Percentiles rank a stretch among this genome's conserved stretches.
phyloP scores from a whole-genome alignment of 2,888 invertebrate genomes.

The Drosophila rellima region DNA sequence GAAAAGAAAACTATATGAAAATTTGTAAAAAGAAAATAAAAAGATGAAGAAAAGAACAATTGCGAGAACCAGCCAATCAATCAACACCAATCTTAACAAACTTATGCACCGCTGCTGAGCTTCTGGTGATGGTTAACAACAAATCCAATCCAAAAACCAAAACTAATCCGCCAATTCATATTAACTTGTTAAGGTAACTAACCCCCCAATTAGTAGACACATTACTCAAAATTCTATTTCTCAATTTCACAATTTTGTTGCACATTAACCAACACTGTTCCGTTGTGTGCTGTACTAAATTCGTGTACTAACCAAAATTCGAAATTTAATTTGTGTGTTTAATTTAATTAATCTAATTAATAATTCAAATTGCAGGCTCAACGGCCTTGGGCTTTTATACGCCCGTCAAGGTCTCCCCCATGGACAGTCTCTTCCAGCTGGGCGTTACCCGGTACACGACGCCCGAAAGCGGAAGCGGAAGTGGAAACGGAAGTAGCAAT shows the following conservation, averaged over 20 bases:
- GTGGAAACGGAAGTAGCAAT: slow-evolving; percentile 26
- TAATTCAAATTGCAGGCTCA: slow-evolving; percentile 81
- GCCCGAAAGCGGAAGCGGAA: slow-evolving; percentile 51
- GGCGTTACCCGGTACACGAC: slow-evolving; percentile 89
- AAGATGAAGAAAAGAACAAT: slow-evolving; percentile 21
- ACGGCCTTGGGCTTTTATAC: slow-evolving; percentile 94
- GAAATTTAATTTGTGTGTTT: neutral
- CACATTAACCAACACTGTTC: slow-evolving; percentile 43
- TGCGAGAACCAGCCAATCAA: slow-evolving; percentile 31
- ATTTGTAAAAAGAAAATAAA: slow-evolving; percentile 14
- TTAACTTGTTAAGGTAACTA: slow-evolving; percentile 79
- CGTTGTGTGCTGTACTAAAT: slow-evolving; percentile 10
- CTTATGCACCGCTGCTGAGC: slow-evolving; percentile 48
- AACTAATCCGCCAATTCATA: slow-evolving; percentile 81
- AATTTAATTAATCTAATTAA: neutral
- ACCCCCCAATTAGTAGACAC: slow-evolving; percentile 59
- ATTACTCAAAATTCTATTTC: slow-evolving; percentile 29
- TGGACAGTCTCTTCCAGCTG: slow-evolving; percentile 90
- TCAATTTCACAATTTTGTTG: slow-evolving; percentile 6
- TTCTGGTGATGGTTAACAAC: slow-evolving; percentile 45
- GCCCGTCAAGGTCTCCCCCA: slow-evolving; percentile 90
- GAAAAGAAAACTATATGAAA: slow-evolving; percentile 9
- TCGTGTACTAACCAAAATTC: slow-evolving; percentile 8
- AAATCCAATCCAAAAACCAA: slow-evolving; percentile 43
- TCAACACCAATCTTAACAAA: slow-evolving; percentile 27